phyloP scores from a whole-genome alignment of 1,140 invertebrate species.

The Hylaeus volcanicus region DNA sequence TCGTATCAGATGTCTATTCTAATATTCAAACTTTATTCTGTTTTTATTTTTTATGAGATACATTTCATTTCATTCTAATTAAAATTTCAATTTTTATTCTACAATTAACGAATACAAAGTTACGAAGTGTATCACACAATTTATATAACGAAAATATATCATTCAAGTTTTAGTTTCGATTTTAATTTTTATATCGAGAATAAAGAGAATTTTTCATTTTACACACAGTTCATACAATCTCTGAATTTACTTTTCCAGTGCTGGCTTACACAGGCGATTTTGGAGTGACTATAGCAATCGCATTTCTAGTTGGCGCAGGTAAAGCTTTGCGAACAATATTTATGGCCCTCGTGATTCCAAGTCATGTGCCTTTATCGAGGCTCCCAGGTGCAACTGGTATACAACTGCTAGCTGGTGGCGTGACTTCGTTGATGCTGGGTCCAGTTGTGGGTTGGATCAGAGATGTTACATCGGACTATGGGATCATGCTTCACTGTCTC shows the following conservation, averaged over 20 bases:
- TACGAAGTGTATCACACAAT: too few species aligned
- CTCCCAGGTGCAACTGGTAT: slow-evolving; percentile 84
- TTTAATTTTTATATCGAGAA: neutral
- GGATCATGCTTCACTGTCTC: slow-evolving; percentile 83
- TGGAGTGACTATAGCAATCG: slow-evolving; percentile 77
- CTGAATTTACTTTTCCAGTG: slow-evolving; percentile 69
- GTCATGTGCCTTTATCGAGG: slow-evolving; percentile 83
- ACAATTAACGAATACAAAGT: too few species aligned
- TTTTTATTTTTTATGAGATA: too few species aligned
- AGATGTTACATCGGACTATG: slow-evolving; percentile 81
- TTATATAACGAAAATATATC: too few species aligned
- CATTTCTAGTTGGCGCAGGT: slow-evolving; percentile 83
- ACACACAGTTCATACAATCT: neutral
- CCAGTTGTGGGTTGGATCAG: slow-evolving; percentile 83
- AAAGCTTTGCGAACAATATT: slow-evolving; percentile 85
- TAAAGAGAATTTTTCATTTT: too few species aligned
- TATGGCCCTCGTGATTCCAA: slow-evolving; percentile 84
- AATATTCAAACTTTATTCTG: too few species aligned
- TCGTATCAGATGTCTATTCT: too few species aligned
- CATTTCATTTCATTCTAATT: too few species aligned
- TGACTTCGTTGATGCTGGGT: slow-evolving; percentile 82
- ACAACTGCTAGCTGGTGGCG: slow-evolving; percentile 83
- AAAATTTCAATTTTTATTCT: too few species aligned
- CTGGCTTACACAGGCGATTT: slow-evolving; percentile 80
- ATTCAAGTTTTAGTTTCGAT: neutral